phyloP scores from a whole-genome alignment of 2,888 invertebrate species.

The Eupithecia abbreviata region DNA sequence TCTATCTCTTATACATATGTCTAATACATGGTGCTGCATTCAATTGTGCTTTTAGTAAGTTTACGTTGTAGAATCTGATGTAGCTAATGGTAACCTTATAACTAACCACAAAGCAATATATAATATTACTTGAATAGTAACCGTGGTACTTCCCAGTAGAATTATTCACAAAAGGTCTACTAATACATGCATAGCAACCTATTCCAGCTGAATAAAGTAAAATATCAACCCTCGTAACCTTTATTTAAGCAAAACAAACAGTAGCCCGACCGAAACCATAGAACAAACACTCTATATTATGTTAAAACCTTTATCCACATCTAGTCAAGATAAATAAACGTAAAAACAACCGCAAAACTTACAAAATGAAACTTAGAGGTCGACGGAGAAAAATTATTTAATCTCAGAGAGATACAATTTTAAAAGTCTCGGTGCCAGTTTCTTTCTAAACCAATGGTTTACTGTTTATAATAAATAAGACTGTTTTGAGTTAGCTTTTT shows the following conservation, averaged over 20 bases:
- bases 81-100: not conserved
- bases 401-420: conserved; percentile 21
- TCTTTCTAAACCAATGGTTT: not conserved
- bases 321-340: conserved; percentile 31
- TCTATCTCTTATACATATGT: no score
- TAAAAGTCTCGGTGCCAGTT: conserved; percentile 2
- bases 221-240: conserved; percentile 21
- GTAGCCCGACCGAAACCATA: conserved; percentile 22
- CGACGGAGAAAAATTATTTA: conserved; percentile 29
- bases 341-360: conserved; percentile 22
- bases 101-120: not conserved
- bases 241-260: conserved; percentile 30
- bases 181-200: conserved; percentile 14
- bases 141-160: not conserved
- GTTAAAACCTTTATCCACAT: conserved; percentile 35
- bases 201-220: conserved; percentile 14
- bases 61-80: not conserved
- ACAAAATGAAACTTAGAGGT: conserved; percentile 25
- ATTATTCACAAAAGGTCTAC: conserved; percentile 13
- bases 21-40: no score
- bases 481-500: not conserved
- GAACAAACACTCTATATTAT: conserved; percentile 30
- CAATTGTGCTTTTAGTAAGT: not conserved
- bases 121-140: not conserved
- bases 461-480: conserved; percentile 1